Percentiles rank a stretch among this genome's conserved stretches.
phyloP scores from a whole-genome alignment of 1,140 invertebrate genomes.

The Antheraea pernyi region DNA sequence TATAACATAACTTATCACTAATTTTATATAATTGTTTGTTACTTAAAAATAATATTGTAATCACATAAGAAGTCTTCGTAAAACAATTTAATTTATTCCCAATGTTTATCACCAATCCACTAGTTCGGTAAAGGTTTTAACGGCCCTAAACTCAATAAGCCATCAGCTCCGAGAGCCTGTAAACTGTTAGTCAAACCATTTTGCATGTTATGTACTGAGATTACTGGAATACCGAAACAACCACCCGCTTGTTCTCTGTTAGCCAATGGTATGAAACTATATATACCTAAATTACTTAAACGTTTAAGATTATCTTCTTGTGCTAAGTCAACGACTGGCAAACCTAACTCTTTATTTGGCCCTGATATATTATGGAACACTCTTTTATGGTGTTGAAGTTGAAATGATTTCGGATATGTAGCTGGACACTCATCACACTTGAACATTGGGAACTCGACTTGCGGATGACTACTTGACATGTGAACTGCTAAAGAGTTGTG shows the following conservation, averaged over 20 bases:
- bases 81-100: conserved; percentile 2
- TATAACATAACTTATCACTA: background rate
- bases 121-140: conserved; percentile 81
- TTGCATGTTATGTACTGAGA: conserved; percentile 83
- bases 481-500: conserved; percentile 60
- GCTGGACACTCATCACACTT: conserved; percentile 87
- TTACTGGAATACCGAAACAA: conserved; percentile 86
- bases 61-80: conserved; percentile 3
- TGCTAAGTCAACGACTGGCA: conserved; percentile 87
- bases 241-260: conserved; percentile 82
- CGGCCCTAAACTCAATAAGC: conserved; percentile 85
- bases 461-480: conserved; percentile 63
- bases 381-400: conserved; percentile 84
- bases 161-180: conserved; percentile 83
- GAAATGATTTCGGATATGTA: conserved; percentile 83
- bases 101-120: conserved; percentile 16
- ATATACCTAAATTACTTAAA: conserved; percentile 84
- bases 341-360: conserved; percentile 81
- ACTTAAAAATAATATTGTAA: background rate
- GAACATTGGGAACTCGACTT: conserved; percentile 66
- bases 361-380: conserved; percentile 82
- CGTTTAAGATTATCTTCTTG: conserved; percentile 82
- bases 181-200: conserved; percentile 82
- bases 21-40: background rate
- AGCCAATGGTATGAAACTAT: conserved; percentile 86